Evolutionary conservation across 2,797 vertebrate species (phyloP).

Genomic region (Crocodylus rhombifer): DNA sequence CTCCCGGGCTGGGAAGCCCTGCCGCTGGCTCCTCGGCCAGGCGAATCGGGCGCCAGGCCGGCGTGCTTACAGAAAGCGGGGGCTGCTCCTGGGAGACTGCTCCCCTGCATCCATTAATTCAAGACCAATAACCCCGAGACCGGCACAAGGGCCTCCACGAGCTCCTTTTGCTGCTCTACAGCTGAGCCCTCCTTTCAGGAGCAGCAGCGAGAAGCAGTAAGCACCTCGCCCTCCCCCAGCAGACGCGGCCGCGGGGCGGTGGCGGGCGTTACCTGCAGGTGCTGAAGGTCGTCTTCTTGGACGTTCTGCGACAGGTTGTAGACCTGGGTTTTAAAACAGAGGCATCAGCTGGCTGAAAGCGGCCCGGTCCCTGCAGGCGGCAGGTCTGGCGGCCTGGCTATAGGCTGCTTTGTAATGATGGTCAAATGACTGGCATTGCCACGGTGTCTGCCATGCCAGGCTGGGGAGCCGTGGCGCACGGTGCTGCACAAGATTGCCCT

Average conservation of each 20-base stretch:
- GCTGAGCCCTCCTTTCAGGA: neutral
- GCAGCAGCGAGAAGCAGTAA: accelerated
- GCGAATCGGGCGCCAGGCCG: neutral
- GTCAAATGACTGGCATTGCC: neutral
- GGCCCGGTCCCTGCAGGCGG: neutral
- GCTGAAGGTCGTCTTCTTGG: conserved; percentile 98
- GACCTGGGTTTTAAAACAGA: conserved; percentile 84
- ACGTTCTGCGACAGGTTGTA: conserved; percentile 99
- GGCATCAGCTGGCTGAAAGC: neutral
- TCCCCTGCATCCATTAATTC: neutral
- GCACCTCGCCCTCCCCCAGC: too few species aligned
- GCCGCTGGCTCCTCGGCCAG: neutral
- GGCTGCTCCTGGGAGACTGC: neutral
- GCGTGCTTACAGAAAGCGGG: accelerated
- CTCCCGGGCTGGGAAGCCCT: accelerated
- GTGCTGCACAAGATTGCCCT: neutral
- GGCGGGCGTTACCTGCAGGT: conserved; percentile 89
- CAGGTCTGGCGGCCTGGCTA: accelerated
- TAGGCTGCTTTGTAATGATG: neutral
- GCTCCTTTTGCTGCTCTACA: neutral
- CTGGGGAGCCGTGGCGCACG: neutral
- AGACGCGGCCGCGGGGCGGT: accelerated
- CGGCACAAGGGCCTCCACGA: neutral
- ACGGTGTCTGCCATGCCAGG: accelerated
- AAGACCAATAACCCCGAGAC: neutral